Evolutionary conservation across 2,113 vertebrate species (phyloP).

Genomic region (Anser brachyrhynchus): DNA sequence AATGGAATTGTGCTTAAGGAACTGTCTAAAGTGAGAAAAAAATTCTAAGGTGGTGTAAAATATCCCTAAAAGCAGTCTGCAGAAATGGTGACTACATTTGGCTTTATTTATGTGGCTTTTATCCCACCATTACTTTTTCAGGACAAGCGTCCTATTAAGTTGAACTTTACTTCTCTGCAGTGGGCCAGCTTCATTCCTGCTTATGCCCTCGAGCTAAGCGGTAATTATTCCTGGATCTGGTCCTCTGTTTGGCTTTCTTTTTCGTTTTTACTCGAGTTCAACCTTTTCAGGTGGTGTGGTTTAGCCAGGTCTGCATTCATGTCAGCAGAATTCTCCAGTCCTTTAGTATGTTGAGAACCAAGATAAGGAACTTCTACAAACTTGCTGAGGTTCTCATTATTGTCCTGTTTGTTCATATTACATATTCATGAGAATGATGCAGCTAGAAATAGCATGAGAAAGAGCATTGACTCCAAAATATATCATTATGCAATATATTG

Average conservation of each 20-base stretch:
- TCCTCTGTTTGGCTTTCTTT: neutral
- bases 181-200: neutral
- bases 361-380: neutral
- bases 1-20: slow-evolving; percentile 1
- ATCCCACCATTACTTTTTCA: neutral
- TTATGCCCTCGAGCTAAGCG: neutral
- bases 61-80: neutral
- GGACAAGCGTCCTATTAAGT: neutral
- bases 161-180: neutral
- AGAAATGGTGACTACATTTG: neutral
- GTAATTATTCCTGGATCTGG: neutral
- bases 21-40: neutral
- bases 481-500: neutral
- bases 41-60: neutral
- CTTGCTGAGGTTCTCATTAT: neutral
- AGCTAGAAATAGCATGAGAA: neutral
- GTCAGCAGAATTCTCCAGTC: neutral
- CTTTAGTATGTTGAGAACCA: neutral
- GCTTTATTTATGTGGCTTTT: neutral
- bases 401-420: neutral
- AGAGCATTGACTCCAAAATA: neutral
- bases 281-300: neutral
- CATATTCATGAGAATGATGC: neutral
- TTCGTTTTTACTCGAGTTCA: neutral
- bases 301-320: neutral